Evolutionary conservation across 1,140 invertebrate species (phyloP).

Genomic region (Eupristina koningsbergeri): DNA sequence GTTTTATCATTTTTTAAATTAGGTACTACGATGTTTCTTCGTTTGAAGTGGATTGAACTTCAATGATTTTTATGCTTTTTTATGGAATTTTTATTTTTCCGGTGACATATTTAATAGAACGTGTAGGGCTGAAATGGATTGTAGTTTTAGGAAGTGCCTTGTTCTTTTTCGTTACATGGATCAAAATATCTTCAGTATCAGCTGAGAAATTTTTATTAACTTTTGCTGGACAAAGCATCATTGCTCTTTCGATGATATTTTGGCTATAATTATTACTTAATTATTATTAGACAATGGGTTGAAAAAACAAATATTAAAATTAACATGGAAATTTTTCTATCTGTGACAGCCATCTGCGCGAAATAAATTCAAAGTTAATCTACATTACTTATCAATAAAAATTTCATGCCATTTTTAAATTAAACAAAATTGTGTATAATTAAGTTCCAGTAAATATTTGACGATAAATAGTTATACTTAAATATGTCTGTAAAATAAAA

Average conservation of each 20-base stretch:
- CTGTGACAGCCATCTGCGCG: too few species aligned
- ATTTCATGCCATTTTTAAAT: too few species aligned
- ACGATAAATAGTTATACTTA: neutral
- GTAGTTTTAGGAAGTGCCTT: slow-evolving; percentile 66
- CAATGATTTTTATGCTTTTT: slow-evolving; percentile 81
- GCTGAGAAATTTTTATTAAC: slow-evolving; percentile 76
- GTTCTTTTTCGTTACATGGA: slow-evolving; percentile 60
- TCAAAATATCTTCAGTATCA: slow-evolving; percentile 57
- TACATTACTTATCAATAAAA: neutral
- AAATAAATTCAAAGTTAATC: neutral
- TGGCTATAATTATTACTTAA: neutral
- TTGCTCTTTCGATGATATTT: slow-evolving; percentile 78
- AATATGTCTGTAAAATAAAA: too few species aligned
- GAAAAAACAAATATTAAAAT: neutral
- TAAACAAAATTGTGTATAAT: neutral
- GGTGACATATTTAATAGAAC: slow-evolving; percentile 77
- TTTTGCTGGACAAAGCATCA: slow-evolving; percentile 79
- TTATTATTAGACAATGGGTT: neutral
- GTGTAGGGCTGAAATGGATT: slow-evolving; percentile 65
- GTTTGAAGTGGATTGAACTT: slow-evolving; percentile 79
- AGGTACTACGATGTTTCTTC: slow-evolving; percentile 75
- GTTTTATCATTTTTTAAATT: neutral
- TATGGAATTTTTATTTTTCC: slow-evolving; percentile 82
- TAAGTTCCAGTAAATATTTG: neutral
- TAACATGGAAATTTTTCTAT: neutral